These are phyloP conservation scores for Operophtera brumata DNA, from an alignment of 2,888 invertebrate genomes.

Conservation along the genomic window DNA sequence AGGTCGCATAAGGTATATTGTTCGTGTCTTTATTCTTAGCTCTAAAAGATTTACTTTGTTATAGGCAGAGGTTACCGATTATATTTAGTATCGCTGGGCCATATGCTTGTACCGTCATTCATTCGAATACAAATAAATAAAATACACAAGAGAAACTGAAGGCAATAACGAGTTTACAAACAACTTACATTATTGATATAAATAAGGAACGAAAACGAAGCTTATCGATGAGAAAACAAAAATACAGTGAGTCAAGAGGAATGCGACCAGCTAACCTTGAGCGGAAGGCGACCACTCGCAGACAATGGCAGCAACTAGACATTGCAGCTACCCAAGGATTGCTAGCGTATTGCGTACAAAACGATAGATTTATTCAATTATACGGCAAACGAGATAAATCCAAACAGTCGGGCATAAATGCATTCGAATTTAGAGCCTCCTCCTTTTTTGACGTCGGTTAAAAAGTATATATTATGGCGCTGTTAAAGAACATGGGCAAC, in stretches of 20 bases:
- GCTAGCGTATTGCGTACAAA: not conserved
- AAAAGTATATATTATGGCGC: no score
- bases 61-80: no score
- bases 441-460: no score
- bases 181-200: slow-evolving; percentile 3
- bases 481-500: no score
- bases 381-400: not conserved
- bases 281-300: slow-evolving; percentile 49
- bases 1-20: no score
- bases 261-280: slow-evolving; percentile 65
- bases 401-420: no score
- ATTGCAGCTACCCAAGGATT: slow-evolving; percentile 13
- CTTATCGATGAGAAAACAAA: slow-evolving; percentile 32
- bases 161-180: slow-evolving; percentile 5
- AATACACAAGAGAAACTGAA: not conserved
- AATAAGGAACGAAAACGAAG: slow-evolving; percentile 28
- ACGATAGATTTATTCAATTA: not conserved
- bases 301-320: slow-evolving; percentile 42
- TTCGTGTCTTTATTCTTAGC: no score
- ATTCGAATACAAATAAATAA: no score
- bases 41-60: no score
- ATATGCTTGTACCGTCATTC: no score
- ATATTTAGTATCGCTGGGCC: no score
- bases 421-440: no score
- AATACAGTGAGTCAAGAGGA: slow-evolving; percentile 44